Evolutionary conservation across 2,888 invertebrate species (phyloP).

Genomic region (Cheilosia impressa): DNA sequence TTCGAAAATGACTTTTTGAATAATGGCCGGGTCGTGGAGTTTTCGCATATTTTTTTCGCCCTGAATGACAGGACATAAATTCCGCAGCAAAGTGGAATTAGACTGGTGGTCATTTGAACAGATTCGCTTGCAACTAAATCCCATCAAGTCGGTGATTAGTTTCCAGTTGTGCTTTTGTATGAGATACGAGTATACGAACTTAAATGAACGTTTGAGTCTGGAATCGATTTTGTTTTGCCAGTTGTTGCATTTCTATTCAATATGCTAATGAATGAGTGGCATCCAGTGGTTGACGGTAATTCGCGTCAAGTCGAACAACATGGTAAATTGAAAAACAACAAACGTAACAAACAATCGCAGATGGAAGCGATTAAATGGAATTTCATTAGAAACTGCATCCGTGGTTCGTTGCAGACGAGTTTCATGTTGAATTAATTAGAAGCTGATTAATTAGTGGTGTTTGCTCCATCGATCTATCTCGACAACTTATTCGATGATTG

Average conservation of each 20-base stretch:
- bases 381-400: conserved; percentile 27
- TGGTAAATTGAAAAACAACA: conserved; percentile 1
- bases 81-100: background rate
- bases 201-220: background rate
- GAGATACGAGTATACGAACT: background rate
- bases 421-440: conserved; percentile 34
- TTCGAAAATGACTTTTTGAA: conserved; percentile 26
- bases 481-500: background rate
- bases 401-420: conserved; percentile 3
- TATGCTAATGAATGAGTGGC: conserved; percentile 1
- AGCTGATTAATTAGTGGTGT: conserved; percentile 34
- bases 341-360: conserved; percentile 3
- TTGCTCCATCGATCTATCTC: conserved; percentile 19
- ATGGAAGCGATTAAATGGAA: conserved; percentile 18
- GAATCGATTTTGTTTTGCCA: background rate
- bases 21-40: conserved; percentile 18
- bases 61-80: conserved; percentile 6
- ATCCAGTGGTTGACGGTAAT: conserved; percentile 20
- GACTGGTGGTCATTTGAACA: background rate
- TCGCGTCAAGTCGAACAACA: conserved; percentile 12
- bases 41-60: background rate
- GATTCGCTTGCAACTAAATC: background rate
- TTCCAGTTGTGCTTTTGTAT: background rate
- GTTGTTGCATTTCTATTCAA: background rate
- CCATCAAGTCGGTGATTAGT: conserved; percentile 11